Conservation (phyloP, 2,113 vertebrate genomes). For the Piaya cayana region DNA sequence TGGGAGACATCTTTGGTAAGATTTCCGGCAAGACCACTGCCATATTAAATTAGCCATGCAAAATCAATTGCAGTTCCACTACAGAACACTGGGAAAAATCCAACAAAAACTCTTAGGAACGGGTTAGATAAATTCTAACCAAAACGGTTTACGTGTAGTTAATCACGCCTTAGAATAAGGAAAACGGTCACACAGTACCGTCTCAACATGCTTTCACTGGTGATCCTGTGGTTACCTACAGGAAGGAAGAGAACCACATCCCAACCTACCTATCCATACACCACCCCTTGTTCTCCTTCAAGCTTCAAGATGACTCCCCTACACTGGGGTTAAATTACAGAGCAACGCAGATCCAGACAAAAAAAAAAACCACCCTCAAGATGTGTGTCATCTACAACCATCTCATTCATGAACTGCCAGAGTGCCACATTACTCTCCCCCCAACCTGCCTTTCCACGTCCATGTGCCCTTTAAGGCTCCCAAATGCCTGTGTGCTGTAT, state of each 20-base stretch:
- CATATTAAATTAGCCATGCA: background rate
- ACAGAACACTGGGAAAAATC: background rate
- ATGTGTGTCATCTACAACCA: background rate
- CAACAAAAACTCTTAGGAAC: background rate
- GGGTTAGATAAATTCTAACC: background rate
- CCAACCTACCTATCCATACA: background rate
- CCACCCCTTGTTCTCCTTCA: background rate
- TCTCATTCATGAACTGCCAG: conserved; percentile 36
- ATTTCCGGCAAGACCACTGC: too few species aligned
- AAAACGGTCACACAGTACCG: background rate
- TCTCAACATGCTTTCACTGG: background rate
- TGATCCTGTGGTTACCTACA: background rate
- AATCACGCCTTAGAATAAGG: background rate
- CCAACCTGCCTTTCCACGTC: background rate
- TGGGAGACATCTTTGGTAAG: too few species aligned
- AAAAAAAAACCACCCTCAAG: background rate
- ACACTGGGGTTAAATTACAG: background rate
- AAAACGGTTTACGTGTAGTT: background rate
- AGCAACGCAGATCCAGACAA: background rate
- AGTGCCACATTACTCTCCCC: background rate
- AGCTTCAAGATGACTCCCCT: background rate
- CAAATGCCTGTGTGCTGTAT: conserved; percentile 32
- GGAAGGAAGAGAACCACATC: background rate
- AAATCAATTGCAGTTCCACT: background rate
- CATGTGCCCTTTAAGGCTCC: conserved; percentile 34